Percentiles rank a stretch among this genome's conserved stretches.
Conservation (phyloP, 2,797 vertebrate genomes). For the Buphagus erythrorhynchus region DNA sequence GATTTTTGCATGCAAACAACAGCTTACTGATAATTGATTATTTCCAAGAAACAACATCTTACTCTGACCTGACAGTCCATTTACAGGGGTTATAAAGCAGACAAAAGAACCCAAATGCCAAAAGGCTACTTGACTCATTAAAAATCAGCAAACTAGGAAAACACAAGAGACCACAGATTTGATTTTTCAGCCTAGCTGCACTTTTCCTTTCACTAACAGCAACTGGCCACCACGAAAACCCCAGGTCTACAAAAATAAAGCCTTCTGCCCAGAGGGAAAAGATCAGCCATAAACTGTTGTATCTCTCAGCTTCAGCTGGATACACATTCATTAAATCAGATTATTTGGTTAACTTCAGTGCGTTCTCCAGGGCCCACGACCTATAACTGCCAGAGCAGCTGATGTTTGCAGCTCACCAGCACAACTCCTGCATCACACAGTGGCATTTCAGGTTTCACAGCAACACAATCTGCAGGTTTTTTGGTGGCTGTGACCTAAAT, state of each 20-base stretch:
- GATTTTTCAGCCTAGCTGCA: background rate
- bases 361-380: background rate
- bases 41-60: background rate
- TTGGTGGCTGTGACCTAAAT: background rate
- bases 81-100: background rate
- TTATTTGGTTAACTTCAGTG: background rate
- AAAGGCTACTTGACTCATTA: background rate
- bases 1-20: background rate
- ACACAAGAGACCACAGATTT: background rate
- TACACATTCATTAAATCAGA: background rate
- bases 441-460: background rate
- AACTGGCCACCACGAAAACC: background rate
- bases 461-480: background rate
- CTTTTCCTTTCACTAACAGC: background rate
- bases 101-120: background rate
- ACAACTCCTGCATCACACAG: accelerated
- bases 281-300: background rate
- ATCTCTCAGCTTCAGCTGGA: background rate
- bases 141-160: background rate
- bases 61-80: background rate
- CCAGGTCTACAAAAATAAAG: background rate
- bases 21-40: background rate
- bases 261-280: background rate
- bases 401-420: background rate
- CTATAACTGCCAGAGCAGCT: background rate